phyloP scores from a whole-genome alignment of 35 echinoderm and acorn worm species.

The Apostichopus japonicus region DNA sequence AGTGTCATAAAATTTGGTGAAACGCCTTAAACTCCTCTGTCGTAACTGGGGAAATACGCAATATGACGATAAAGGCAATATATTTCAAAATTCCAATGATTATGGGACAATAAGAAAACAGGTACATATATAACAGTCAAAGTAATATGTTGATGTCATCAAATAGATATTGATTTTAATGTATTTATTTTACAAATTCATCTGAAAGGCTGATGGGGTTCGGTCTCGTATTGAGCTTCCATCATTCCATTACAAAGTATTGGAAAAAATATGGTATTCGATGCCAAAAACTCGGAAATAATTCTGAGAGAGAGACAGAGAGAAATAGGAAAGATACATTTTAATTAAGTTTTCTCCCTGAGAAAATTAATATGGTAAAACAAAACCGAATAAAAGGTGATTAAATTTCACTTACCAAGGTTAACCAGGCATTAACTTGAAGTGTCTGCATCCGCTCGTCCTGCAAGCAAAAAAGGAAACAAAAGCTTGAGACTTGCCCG shows the following conservation, averaged over 20 bases:
- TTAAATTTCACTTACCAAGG: constrained; percentile 77
- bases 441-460: constrained; percentile 94
- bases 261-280: not conserved
- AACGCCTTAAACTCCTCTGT: too few relatives aligned
- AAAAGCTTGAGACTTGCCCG: not conserved
- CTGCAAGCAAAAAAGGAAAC: constrained; percentile 58
- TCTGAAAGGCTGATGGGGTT: too few relatives aligned
- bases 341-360: too few relatives aligned
- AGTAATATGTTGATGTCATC: not conserved
- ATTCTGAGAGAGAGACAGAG: not conserved
- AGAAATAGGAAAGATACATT: too few relatives aligned
- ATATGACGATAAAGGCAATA: too few relatives aligned
- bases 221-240: too few relatives aligned
- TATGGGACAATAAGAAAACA: not conserved
- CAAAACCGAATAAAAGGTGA: too few relatives aligned
- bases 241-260: not conserved
- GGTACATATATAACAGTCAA: not conserved
- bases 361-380: too few relatives aligned
- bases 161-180: not conserved
- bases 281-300: not conserved
- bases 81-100: too few relatives aligned
- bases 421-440: constrained; percentile 96
- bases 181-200: too few relatives aligned
- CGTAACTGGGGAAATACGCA: too few relatives aligned
- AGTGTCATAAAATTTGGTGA: too few relatives aligned